Conservation (phyloP, 2,888 invertebrate genomes). For the Morinoia aosen region DNA sequence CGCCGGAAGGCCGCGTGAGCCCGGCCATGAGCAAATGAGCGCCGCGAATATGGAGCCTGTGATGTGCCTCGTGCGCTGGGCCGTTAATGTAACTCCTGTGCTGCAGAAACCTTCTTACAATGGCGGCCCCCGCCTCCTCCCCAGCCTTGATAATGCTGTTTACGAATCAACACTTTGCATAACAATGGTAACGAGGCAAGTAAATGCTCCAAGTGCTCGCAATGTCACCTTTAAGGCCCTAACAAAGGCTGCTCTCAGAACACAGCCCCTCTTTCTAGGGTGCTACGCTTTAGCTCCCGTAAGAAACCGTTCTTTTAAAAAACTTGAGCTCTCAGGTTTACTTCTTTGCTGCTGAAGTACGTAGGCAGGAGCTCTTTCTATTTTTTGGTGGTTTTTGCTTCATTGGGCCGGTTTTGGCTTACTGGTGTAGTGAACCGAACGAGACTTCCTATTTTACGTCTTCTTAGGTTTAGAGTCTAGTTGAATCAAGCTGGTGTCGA, state of each 20-base stretch:
- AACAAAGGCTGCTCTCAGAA: conserved; percentile 49
- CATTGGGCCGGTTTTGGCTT: too few relatives aligned
- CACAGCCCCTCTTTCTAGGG: conserved; percentile 18
- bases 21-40: neutral
- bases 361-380: too few relatives aligned
- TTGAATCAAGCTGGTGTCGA: too few relatives aligned
- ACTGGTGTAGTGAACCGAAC: too few relatives aligned
- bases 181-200: conserved; percentile 47
- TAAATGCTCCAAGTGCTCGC: neutral
- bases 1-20: neutral
- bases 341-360: neutral
- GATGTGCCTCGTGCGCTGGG: neutral
- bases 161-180: conserved; percentile 48
- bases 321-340: neutral
- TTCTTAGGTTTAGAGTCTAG: too few relatives aligned
- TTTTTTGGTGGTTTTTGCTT: too few relatives aligned
- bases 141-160: conserved; percentile 31
- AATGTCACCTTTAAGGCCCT: conserved; percentile 41
- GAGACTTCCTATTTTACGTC: too few relatives aligned
- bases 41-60: neutral
- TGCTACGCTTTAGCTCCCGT: neutral
- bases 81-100: neutral
- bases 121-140: neutral
- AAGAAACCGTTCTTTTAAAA: neutral
- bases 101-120: neutral